Evolutionary conservation across 2,888 invertebrate species (phyloP).

Genomic region (Drosophila robusta): DNA sequence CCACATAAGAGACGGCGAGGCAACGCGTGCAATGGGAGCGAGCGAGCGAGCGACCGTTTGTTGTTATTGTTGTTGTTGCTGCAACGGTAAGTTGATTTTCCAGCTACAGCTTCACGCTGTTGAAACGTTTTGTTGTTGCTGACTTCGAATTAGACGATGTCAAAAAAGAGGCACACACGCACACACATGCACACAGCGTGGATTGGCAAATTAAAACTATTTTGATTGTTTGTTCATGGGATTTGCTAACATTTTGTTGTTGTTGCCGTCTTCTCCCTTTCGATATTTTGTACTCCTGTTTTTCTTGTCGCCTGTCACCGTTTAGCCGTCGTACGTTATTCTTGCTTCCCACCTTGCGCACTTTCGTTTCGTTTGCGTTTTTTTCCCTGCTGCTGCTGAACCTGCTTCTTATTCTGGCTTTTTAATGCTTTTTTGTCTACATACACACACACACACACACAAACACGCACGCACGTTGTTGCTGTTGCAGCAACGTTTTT

Average conservation of each 20-base stretch:
- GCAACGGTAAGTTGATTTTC: slow-evolving; percentile 32
- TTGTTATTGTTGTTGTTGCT: slow-evolving; percentile 32
- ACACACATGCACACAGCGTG: slow-evolving; percentile 17
- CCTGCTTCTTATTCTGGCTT: slow-evolving; percentile 37
- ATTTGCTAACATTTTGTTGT: slow-evolving; percentile 39
- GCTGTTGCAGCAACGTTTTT: slow-evolving; percentile 58
- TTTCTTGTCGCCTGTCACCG: slow-evolving; percentile 39
- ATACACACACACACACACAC: slow-evolving; percentile 40
- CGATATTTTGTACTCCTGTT: slow-evolving; percentile 34
- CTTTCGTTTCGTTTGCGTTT: slow-evolving; percentile 40
- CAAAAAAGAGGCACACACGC: slow-evolving; percentile 36
- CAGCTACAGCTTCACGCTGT: slow-evolving; percentile 34
- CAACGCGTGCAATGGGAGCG: slow-evolving; percentile 61
- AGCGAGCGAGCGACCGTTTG: slow-evolving; percentile 14
- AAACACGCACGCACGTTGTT: slow-evolving; percentile 66
- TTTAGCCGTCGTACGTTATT: slow-evolving; percentile 42
- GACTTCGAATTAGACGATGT: slow-evolving; percentile 48
- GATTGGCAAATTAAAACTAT: slow-evolving; percentile 43
- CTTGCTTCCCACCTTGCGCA: slow-evolving; percentile 51
- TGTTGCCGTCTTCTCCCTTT: slow-evolving; percentile 30
- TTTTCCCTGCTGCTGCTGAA: slow-evolving; percentile 24
- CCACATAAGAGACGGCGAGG: slow-evolving; percentile 58
- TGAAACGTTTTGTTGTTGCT: slow-evolving; percentile 26
- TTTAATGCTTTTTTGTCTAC: slow-evolving; percentile 49
- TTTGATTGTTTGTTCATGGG: slow-evolving; percentile 44